These are phyloP conservation scores for Falco concolor DNA, from an alignment of 2,797 vertebrate species.

Conservation along the genomic window DNA sequence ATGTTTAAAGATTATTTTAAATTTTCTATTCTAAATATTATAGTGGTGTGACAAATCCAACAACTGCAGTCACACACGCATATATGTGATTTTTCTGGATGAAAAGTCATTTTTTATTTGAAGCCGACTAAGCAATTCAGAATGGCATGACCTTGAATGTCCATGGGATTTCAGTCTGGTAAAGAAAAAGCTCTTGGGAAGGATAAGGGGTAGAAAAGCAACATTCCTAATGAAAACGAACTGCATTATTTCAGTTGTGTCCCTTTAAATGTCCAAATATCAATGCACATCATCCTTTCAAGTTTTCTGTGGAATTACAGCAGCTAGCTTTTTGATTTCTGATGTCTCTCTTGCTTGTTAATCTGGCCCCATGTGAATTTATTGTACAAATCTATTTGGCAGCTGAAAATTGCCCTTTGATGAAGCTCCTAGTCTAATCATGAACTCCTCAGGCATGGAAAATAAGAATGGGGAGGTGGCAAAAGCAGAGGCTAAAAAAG, in stretches of 20 bases:
- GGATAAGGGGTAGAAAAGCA: background rate
- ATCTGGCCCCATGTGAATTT: conserved; percentile 60
- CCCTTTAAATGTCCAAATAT: conserved; percentile 39
- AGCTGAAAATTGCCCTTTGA: conserved; percentile 65
- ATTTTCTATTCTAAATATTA: background rate
- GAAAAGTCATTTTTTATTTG: background rate
- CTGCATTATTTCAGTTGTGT: background rate
- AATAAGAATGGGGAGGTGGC: conserved; percentile 34
- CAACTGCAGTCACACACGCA: background rate
- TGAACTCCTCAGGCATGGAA: conserved; percentile 53
- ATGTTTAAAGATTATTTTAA: background rate
- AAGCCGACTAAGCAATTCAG: background rate
- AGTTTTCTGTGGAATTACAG: conserved; percentile 60
- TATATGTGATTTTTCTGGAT: background rate
- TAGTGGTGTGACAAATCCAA: background rate
- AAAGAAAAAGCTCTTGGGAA: background rate
- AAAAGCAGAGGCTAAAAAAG: background rate
- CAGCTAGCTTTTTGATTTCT: conserved; percentile 59
- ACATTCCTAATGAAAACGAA: background rate
- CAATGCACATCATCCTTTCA: conserved; percentile 41
- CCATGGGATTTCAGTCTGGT: background rate
- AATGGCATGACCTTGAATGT: background rate
- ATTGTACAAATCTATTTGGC: conserved; percentile 64
- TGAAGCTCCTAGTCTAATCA: conserved; percentile 44
- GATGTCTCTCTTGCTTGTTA: conserved; percentile 61